Evolutionary conservation across 2,797 vertebrate species (phyloP).

Genomic region (Nyctalus aviator): DNA sequence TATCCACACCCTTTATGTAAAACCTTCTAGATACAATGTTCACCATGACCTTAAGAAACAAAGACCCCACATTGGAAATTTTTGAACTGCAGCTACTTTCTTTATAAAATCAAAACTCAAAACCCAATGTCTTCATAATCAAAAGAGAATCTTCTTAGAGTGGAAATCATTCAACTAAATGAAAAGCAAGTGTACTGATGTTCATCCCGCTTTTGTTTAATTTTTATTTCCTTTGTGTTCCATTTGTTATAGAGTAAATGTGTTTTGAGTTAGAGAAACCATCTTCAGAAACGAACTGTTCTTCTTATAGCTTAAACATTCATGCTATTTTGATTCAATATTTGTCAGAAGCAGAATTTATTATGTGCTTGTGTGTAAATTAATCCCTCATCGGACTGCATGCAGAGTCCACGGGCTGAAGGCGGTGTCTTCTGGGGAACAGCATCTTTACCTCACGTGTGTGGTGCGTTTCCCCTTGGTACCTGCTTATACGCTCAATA

Average conservation of each 20-base stretch:
- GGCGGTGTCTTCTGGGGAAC: not conserved
- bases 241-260: slow-evolving; percentile 43
- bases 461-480: not conserved
- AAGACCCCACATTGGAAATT: not conserved
- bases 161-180: slow-evolving; percentile 47
- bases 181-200: slow-evolving; percentile 43
- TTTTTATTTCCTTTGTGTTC: slow-evolving; percentile 63
- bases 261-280: slow-evolving; percentile 45
- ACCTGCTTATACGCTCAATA: not conserved
- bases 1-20: not conserved
- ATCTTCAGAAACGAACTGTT: slow-evolving; percentile 63
- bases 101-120: slow-evolving; percentile 51
- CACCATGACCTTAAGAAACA: slow-evolving; percentile 41
- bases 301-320: slow-evolving; percentile 18
- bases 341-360: slow-evolving; percentile 48
- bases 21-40: slow-evolving; percentile 36
- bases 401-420: not conserved
- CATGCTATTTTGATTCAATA: not conserved
- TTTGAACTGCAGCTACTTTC: slow-evolving; percentile 27
- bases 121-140: slow-evolving; percentile 27
- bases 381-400: not conserved
- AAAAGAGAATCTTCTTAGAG: slow-evolving; percentile 41
- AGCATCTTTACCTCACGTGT: not conserved
- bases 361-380: not conserved
- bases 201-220: slow-evolving; percentile 37